These are phyloP conservation scores for Tretioscincus oriximinensis DNA, from an alignment of 2,113 vertebrate species.

Conservation along the genomic window DNA sequence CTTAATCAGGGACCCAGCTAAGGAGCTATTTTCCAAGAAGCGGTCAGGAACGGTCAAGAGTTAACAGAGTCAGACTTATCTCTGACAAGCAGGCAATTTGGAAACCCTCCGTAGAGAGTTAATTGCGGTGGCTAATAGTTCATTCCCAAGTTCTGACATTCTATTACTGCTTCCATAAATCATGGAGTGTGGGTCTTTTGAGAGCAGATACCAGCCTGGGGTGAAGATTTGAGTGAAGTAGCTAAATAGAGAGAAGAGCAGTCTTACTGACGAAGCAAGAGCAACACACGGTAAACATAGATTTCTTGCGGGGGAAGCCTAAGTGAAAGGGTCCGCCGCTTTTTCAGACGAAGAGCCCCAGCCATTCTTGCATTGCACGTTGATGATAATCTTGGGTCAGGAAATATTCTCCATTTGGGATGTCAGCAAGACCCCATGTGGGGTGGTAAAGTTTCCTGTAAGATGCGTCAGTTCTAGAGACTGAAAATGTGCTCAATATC, in stretches of 20 bases:
- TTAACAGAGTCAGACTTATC: constrained; percentile 7
- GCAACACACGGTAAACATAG: constrained; percentile 26
- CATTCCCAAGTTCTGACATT: constrained; percentile 41
- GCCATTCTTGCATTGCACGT: background rate
- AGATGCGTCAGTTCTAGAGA: no score
- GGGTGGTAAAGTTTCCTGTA: no score
- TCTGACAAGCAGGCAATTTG: constrained; percentile 48
- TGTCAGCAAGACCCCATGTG: no score
- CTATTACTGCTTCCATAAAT: constrained; percentile 57
- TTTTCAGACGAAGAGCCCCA: fast-evolving
- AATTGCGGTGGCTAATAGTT: constrained; percentile 63
- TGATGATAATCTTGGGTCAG: no score
- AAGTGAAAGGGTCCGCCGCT: constrained; percentile 25
- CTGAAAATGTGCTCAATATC: no score
- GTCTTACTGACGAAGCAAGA: constrained; percentile 48
- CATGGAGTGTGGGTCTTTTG: constrained; percentile 27
- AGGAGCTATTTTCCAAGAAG: fast-evolving
- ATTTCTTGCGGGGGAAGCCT: constrained; percentile 40
- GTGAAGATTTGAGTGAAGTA: constrained; percentile 28
- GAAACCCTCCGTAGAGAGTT: constrained; percentile 53
- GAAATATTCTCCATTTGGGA: background rate
- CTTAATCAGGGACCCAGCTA: constrained; percentile 47
- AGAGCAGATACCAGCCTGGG: constrained; percentile 21
- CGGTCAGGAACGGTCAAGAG: background rate
- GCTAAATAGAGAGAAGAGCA: constrained; percentile 37